Base-by-base conservation (phyloP, 2,113 vertebrate genomes). In the Hydropotes inermis region DNA sequence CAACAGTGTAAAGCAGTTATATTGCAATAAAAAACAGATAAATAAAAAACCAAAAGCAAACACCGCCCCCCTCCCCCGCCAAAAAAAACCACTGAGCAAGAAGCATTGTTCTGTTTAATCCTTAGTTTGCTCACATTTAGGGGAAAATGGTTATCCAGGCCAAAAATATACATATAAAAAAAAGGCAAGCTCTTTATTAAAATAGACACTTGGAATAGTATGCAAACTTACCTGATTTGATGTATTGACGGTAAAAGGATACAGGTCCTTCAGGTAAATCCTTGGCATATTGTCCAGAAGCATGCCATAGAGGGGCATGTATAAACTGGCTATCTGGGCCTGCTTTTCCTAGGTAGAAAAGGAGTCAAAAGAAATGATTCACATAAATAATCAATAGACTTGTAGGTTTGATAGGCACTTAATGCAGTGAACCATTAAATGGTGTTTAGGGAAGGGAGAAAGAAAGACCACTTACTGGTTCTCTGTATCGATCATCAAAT, bases 261-360 rank as follows among this genome's bases (percentile, higher is more conserved):
- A 99, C 45, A 99, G 98, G 94, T 99, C 99, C 98, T 99, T 99
- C 98, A 99, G 99, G 98, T 99, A 99, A 98, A 99, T 99, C 82
- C 99, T 99, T 28, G 99, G 99, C 99, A 99, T 99, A 97, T 99
- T 99, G 99, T 99, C 99, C 98, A 99, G 99, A 96, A 99, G 99
- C 98, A 99, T 99, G 60, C 99, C 99, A 52, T 99, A 99, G 23
- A 99, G 99, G 1, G 99, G 99, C 98, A 99, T 99, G 97, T 99
- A 99, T 15, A 99, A 98, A 81, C 99, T 99, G 7, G 99, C 99
- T 92, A 99, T 99, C 97, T 99, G 99, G 9, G 99, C 99, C 96
- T 99, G 99, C 94, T 99, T 99, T 96, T 99, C 99, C 99, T 99
- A 93, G 60, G 97, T 8, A 81, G 27, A 96, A 87, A 91, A 3